Evolutionary conservation across 2,888 invertebrate genomes (phyloP).

Genomic region (Harmothoe impar): DNA sequence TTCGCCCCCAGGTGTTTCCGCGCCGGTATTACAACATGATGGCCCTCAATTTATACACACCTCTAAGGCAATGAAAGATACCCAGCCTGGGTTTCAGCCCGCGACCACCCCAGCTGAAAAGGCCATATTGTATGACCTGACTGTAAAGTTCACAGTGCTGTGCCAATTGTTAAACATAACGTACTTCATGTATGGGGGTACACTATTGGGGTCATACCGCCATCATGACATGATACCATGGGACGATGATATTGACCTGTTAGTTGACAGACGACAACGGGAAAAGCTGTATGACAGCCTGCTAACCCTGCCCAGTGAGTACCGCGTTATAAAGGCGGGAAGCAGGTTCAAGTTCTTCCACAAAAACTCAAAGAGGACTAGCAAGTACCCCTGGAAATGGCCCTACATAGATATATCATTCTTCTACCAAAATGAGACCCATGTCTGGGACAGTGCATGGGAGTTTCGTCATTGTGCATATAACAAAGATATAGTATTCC

Average conservation of each 20-base stretch:
- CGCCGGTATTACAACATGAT: no score
- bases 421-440: constrained; percentile 69
- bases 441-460: constrained; percentile 69
- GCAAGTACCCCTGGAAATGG: constrained; percentile 69
- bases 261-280: constrained; percentile 57
- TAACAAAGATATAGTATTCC: constrained; percentile 69
- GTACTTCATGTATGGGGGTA: constrained; percentile 70
- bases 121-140: constrained; percentile 36
- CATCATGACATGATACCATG: constrained; percentile 71
- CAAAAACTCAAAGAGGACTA: constrained; percentile 55
- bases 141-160: constrained; percentile 57
- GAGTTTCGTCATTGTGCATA: constrained; percentile 66
- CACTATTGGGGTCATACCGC: constrained; percentile 70
- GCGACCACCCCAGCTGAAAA: neutral
- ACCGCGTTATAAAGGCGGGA: constrained; percentile 63
- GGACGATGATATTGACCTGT: constrained; percentile 70
- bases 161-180: constrained; percentile 54
- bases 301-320: constrained; percentile 43
- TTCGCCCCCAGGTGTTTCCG: no score
- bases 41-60: no score
- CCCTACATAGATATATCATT: constrained; percentile 71
- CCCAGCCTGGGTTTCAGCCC: neutral
- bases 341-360: constrained; percentile 68
- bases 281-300: constrained; percentile 52
- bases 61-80: neutral